phyloP scores from a whole-genome alignment of 2,113 vertebrate species.

The Electrona antarctica region DNA sequence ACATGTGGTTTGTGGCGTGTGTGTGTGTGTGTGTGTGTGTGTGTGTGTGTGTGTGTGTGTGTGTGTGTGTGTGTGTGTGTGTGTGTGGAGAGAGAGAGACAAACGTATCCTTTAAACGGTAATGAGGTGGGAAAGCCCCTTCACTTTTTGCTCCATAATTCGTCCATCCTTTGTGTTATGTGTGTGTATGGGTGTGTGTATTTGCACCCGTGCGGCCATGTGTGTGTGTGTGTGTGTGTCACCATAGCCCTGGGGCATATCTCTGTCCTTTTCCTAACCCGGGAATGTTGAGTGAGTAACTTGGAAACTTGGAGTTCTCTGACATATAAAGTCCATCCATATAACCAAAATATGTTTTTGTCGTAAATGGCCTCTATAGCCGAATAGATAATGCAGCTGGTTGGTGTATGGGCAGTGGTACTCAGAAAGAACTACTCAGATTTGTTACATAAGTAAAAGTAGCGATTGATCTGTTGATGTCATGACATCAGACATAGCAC shows the following conservation, averaged over 20 bases:
- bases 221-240: neutral
- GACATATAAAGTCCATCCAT: too few species aligned
- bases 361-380: too few species aligned
- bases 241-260: neutral
- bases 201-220: neutral
- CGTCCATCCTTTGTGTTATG: slow-evolving; percentile 2
- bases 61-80: neutral
- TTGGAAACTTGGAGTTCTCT: too few species aligned
- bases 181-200: slow-evolving; percentile 12
- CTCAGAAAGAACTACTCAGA: too few species aligned
- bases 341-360: too few species aligned
- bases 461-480: too few species aligned
- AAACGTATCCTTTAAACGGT: slow-evolving; percentile 10
- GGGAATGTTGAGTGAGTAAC: too few species aligned
- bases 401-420: too few species aligned
- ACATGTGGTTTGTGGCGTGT: slow-evolving; percentile 34
- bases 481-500: too few species aligned
- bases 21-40: neutral
- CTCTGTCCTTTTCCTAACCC: neutral
- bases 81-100: neutral
- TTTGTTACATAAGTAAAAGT: too few species aligned
- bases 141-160: neutral
- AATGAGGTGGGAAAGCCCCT: slow-evolving; percentile 12
- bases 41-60: neutral
- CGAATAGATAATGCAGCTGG: too few species aligned